These are phyloP conservation scores for Sebastes fasciatus DNA, from an alignment of 2,113 vertebrate genomes.

Conservation along the genomic window DNA sequence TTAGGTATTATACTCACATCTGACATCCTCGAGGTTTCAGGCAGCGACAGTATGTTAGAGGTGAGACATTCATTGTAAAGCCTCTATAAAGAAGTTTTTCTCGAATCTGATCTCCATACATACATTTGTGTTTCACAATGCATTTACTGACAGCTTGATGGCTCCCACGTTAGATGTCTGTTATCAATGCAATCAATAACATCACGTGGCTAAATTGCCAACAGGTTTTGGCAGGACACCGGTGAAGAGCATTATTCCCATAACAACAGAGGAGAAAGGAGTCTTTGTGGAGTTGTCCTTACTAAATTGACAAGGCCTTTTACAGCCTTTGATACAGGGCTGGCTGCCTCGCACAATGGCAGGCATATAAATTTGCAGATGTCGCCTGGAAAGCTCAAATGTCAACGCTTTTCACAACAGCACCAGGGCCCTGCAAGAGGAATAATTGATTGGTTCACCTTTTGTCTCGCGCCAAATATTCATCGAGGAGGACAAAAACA, in stretches of 20 bases:
- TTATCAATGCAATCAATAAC: conserved; percentile 72
- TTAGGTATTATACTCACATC: neutral
- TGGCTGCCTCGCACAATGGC: conserved; percentile 95
- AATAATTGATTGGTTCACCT: conserved; percentile 98
- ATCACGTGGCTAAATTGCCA: conserved; percentile 51
- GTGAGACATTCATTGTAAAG: neutral
- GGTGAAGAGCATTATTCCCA: conserved; percentile 68
- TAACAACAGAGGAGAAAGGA: conserved; percentile 75
- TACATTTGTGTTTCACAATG: conserved; percentile 1
- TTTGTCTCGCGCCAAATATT: conserved; percentile 97
- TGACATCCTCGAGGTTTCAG: neutral
- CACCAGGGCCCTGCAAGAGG: conserved; percentile 89
- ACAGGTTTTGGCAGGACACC: conserved; percentile 68
- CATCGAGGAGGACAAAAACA: conserved; percentile 91
- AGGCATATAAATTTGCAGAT: conserved; percentile 98
- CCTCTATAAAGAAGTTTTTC: neutral
- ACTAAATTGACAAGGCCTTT: conserved; percentile 98
- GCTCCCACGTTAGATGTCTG: conserved; percentile 45
- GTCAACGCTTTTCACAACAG: conserved; percentile 97
- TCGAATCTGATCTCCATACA: conserved; percentile 7
- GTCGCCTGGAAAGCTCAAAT: conserved; percentile 98
- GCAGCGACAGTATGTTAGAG: neutral
- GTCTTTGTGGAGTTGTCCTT: conserved; percentile 92
- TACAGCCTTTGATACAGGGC: conserved; percentile 92
- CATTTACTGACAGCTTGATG: conserved; percentile 30